Evolutionary conservation across 2,888 invertebrate species (phyloP).

Genomic region (Ecdyonurus torrentis): DNA sequence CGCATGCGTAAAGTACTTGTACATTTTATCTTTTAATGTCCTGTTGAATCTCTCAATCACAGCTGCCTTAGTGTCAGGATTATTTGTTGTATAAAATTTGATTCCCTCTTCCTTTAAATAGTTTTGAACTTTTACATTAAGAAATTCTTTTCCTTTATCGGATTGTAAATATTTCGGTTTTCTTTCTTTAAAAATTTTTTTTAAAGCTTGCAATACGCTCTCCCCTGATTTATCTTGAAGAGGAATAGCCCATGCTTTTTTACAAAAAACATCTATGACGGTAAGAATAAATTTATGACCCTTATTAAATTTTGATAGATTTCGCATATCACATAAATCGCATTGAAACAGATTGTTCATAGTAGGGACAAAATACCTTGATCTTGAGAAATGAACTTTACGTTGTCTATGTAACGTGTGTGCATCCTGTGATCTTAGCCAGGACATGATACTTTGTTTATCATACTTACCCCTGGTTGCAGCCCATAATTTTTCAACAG

Average conservation of each 20-base stretch:
- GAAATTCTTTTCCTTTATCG: slow-evolving; percentile 5
- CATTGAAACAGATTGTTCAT: slow-evolving; percentile 1
- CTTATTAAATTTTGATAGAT: not conserved
- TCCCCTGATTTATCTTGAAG: not conserved
- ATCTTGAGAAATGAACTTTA: not conserved
- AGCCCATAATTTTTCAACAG: not conserved
- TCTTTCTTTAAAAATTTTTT: not conserved
- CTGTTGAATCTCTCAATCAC: slow-evolving; percentile 20
- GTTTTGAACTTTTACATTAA: slow-evolving; percentile 10
- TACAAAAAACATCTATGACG: slow-evolving; percentile 2
- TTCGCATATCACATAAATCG: not conserved
- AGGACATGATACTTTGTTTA: slow-evolving; percentile 5
- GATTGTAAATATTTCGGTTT: not conserved
- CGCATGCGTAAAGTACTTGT: slow-evolving; percentile 17
- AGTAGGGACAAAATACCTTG: not conserved
- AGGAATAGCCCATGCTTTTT: not conserved
- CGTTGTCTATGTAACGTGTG: slow-evolving; percentile 9
- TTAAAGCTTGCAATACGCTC: not conserved
- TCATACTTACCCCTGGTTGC: not conserved
- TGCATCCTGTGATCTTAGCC: slow-evolving; percentile 12
- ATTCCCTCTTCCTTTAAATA: slow-evolving; percentile 7
- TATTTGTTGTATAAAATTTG: slow-evolving; percentile 16
- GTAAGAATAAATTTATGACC: not conserved
- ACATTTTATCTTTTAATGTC: slow-evolving; percentile 19
- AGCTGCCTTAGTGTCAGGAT: slow-evolving; percentile 19